A percentile compares a stretch with the other conserved stretches of the same genome.
These are phyloP conservation scores for Neogobius melanostomus DNA, from an alignment of 2,113 vertebrate genomes.

Conservation along the genomic window DNA sequence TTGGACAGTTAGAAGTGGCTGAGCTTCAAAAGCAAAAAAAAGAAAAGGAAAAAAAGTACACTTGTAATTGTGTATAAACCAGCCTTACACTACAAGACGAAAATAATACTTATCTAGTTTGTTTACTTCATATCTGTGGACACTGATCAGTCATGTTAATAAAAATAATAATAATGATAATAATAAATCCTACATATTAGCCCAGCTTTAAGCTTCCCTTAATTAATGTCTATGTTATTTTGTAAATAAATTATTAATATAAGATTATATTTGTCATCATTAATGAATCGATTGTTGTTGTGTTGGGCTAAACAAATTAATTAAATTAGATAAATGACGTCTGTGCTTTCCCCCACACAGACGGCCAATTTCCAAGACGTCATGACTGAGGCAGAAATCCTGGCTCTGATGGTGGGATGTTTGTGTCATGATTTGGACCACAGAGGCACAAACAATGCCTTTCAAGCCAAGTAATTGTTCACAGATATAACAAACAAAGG, in stretches of 20 bases:
- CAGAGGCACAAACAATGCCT: constrained; percentile 82
- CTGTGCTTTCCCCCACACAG: constrained; percentile 47
- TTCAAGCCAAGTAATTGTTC: constrained; percentile 78
- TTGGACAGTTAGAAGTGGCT: too few relatives aligned
- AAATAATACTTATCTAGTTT: too few relatives aligned
- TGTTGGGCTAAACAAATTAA: neutral
- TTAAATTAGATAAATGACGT: neutral
- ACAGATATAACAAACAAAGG: neutral
- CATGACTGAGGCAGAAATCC: constrained; percentile 76
- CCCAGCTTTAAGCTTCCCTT: neutral
- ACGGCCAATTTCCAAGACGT: constrained; percentile 77
- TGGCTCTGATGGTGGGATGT: constrained; percentile 82
- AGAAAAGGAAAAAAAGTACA: too few relatives aligned
- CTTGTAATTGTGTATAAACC: too few relatives aligned
- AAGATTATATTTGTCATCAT: neutral
- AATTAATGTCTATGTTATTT: neutral
- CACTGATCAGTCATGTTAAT: too few relatives aligned
- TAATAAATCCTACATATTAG: neutral
- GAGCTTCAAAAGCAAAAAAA: too few relatives aligned
- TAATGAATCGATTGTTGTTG: neutral
- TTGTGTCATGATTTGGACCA: constrained; percentile 82
- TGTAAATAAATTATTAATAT: neutral
- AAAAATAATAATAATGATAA: too few relatives aligned
- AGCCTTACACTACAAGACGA: too few relatives aligned
- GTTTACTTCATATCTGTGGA: too few relatives aligned